phyloP scores from a whole-genome alignment of 2,888 invertebrate genomes.

The Lasius platythorax region DNA sequence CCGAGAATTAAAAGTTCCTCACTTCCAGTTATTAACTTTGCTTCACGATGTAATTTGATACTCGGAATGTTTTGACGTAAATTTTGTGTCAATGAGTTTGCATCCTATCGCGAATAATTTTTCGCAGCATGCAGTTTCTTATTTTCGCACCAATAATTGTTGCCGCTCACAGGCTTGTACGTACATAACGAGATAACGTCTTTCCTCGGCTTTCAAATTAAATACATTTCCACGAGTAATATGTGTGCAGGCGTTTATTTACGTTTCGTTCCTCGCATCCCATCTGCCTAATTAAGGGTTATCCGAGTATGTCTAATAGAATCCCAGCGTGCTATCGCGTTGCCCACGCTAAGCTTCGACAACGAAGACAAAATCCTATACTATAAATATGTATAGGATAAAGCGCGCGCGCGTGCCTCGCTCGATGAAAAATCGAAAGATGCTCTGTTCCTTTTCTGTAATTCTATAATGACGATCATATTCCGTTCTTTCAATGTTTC shows the following conservation, averaged over 20 bases:
- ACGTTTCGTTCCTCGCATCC: conserved; percentile 60
- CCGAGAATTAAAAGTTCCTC: background rate
- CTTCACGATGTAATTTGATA: conserved; percentile 3
- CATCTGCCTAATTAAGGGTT: conserved; percentile 72
- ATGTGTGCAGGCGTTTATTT: conserved; percentile 36
- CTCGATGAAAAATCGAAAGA: conserved; percentile 44
- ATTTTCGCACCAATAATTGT: conserved; percentile 39
- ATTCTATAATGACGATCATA: conserved; percentile 32
- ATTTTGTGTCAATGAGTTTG: background rate
- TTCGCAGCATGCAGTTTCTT: background rate
- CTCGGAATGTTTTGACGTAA: background rate
- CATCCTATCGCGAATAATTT: conserved; percentile 17
- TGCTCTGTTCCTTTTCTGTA: conserved; percentile 58
- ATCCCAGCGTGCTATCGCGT: conserved; percentile 51
- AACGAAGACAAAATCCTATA: conserved; percentile 57
- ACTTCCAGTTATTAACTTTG: background rate
- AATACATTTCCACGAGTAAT: conserved; percentile 45
- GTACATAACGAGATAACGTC: conserved; percentile 39
- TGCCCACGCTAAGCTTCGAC: conserved; percentile 53
- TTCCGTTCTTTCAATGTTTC: conserved; percentile 44
- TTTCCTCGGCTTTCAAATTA: conserved; percentile 49
- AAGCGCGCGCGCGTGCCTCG: conserved; percentile 27
- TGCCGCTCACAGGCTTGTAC: background rate
- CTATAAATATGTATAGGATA: conserved; percentile 69
- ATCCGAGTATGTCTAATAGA: conserved; percentile 58